A percentile compares a stretch with the other conserved stretches of the same genome.
Conservation (phyloP, 1,140 invertebrate species). For the Lethrus apterus region DNA sequence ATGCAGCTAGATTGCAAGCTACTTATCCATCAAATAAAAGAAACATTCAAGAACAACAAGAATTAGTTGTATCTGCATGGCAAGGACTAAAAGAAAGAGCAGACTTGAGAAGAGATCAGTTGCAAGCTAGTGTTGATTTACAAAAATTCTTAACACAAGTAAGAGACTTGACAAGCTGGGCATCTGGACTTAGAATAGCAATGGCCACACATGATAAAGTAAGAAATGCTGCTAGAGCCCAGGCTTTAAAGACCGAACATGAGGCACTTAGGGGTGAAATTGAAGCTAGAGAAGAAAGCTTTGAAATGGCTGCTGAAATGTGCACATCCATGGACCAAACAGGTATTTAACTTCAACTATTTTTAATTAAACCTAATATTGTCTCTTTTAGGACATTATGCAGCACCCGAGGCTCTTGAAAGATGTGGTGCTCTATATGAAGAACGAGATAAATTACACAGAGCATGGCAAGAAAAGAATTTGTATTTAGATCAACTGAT, state of each 20-base stretch:
- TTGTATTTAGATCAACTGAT: slow-evolving; percentile 89
- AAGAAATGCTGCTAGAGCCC: slow-evolving; percentile 78
- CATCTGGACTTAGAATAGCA: slow-evolving; percentile 66
- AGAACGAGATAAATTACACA: slow-evolving; percentile 70
- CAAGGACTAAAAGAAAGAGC: slow-evolving; percentile 75
- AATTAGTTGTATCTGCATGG: slow-evolving; percentile 82
- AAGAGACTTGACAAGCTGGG: slow-evolving; percentile 85
- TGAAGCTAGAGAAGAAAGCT: slow-evolving; percentile 84
- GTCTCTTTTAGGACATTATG: slow-evolving; percentile 57
- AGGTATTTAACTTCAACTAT: slow-evolving; percentile 37
- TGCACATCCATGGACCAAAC: slow-evolving; percentile 79
- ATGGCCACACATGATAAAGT: slow-evolving; percentile 79
- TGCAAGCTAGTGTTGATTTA: slow-evolving; percentile 82
- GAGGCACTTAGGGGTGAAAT: slow-evolving; percentile 90
- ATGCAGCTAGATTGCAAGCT: slow-evolving; percentile 77
- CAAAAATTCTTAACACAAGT: slow-evolving; percentile 78
- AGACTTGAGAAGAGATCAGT: slow-evolving; percentile 65
- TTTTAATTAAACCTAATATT: not conserved
- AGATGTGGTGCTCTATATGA: slow-evolving; percentile 66
- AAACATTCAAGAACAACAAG: slow-evolving; percentile 63
- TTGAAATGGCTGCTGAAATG: slow-evolving; percentile 67
- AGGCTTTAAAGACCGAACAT: slow-evolving; percentile 82
- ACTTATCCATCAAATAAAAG: slow-evolving; percentile 89
- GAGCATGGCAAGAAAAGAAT: slow-evolving; percentile 84
- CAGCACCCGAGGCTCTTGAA: slow-evolving; percentile 69